Conservation (phyloP, 2,113 vertebrate genomes). For the Boleophthalmus pectinirostris region DNA sequence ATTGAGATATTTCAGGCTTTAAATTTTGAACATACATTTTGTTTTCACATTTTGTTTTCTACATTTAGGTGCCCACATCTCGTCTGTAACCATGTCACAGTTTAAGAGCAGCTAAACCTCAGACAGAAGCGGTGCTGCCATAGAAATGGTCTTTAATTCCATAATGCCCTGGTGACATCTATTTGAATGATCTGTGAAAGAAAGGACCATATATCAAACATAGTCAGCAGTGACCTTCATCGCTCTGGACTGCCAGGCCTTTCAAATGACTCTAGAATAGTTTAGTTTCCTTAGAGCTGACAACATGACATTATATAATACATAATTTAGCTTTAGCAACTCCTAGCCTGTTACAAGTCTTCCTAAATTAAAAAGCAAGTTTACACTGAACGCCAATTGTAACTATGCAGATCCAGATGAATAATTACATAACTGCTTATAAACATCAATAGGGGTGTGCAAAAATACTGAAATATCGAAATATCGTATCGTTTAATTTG, state of each 20-base stretch:
- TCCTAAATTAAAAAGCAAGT: not conserved
- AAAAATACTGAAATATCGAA: too few species aligned
- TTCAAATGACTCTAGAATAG: conserved; percentile 36
- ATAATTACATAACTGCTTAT: too few species aligned
- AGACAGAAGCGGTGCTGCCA: conserved; percentile 25
- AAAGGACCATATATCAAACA: conserved; percentile 42
- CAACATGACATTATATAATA: conserved; percentile 7
- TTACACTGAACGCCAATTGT: too few species aligned
- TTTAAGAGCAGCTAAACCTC: not conserved
- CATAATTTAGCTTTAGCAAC: conserved; percentile 3
- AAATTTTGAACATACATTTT: too few species aligned
- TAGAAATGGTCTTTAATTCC: conserved; percentile 40
- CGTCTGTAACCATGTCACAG: not conserved
- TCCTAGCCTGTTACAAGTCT: not conserved
- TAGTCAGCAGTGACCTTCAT: conserved; percentile 24
- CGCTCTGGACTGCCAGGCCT: conserved; percentile 37
- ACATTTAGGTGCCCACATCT: too few species aligned
- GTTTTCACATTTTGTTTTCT: too few species aligned
- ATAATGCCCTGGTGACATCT: conserved; percentile 32
- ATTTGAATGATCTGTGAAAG: conserved; percentile 35
- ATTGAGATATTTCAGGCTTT: too few species aligned
- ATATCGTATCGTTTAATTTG: too few species aligned
- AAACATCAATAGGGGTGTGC: too few species aligned
- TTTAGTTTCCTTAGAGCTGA: conserved; percentile 26
- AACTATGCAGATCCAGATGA: too few species aligned